Evolutionary conservation across 2,113 vertebrate genomes (phyloP).

Genomic region (Coregonus clupeaformis): DNA sequence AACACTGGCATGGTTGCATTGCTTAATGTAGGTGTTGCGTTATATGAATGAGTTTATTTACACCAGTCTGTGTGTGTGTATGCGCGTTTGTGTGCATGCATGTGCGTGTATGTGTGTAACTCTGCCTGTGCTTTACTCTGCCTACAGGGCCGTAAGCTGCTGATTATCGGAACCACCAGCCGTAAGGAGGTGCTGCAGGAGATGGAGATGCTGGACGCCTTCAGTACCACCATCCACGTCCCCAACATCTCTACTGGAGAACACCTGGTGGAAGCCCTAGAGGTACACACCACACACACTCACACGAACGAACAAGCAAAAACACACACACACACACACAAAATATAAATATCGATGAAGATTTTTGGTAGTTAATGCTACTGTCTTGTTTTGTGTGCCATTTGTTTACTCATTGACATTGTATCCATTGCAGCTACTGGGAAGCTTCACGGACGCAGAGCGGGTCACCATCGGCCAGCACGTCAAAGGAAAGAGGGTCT

Average conservation of each 20-base stretch:
- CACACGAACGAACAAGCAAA: neutral
- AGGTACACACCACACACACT: slow-evolving; percentile 59
- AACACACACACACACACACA: neutral
- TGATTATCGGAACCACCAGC: slow-evolving; percentile 97
- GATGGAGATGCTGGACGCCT: slow-evolving; percentile 98
- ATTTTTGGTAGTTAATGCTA: neutral
- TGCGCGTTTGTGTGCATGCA: neutral
- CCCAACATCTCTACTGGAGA: slow-evolving; percentile 93
- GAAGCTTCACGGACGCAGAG: slow-evolving; percentile 93
- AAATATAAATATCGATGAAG: too few relatives aligned
- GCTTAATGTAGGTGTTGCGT: neutral
- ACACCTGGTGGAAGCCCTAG: slow-evolving; percentile 92
- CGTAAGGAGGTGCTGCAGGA: slow-evolving; percentile 97
- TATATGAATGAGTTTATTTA: neutral
- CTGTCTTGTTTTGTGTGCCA: slow-evolving; percentile 21
- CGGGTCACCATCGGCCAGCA: slow-evolving; percentile 85
- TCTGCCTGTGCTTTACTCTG: neutral
- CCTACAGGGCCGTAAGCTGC: slow-evolving; percentile 88
- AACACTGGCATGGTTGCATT: neutral
- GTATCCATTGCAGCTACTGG: slow-evolving; percentile 79
- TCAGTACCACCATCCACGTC: slow-evolving; percentile 94
- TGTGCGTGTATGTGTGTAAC: neutral
- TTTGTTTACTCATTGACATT: too few relatives aligned
- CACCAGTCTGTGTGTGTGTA: neutral
- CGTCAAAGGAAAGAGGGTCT: slow-evolving; percentile 88